Percentiles rank a stretch among this genome's conserved stretches.
Conservation (phyloP, 2,888 invertebrate species). For the Amitus sp. region DNA sequence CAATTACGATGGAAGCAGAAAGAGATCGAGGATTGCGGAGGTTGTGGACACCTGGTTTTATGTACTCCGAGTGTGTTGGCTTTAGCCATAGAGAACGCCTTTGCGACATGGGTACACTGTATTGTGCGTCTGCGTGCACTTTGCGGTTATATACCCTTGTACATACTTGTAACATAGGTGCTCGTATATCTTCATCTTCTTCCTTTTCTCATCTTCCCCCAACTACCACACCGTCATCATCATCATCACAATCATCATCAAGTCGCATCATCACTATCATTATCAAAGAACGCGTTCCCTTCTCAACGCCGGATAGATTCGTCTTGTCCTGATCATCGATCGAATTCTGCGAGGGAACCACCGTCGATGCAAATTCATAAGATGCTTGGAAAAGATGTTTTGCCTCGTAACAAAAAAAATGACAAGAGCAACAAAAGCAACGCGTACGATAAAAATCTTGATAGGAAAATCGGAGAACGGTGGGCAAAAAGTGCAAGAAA, state of each 20-base stretch:
- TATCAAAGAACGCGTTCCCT: slow-evolving; percentile 14
- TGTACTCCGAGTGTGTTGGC: neutral
- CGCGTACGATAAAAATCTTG: slow-evolving; percentile 13
- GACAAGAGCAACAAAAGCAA: too few species aligned
- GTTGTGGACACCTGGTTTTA: neutral
- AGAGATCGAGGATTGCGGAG: neutral
- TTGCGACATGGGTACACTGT: neutral
- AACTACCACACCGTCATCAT: slow-evolving; percentile 7
- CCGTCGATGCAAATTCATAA: slow-evolving; percentile 22
- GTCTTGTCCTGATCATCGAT: slow-evolving; percentile 35
- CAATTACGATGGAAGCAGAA: too few species aligned
- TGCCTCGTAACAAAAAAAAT: too few species aligned
- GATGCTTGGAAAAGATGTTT: slow-evolving; percentile 35
- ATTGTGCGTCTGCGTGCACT: neutral
- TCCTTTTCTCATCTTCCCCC: slow-evolving; percentile 4
- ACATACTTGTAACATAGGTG: slow-evolving; percentile 6
- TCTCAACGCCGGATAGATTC: slow-evolving; percentile 28
- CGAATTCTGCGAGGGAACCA: slow-evolving; percentile 22
- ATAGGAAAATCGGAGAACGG: slow-evolving; percentile 6
- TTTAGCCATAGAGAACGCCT: slow-evolving; percentile 4
- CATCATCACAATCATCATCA: slow-evolving; percentile 13
- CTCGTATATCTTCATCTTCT: slow-evolving; percentile 12
- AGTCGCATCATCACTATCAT: slow-evolving; percentile 33
- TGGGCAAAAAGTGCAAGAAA: too few species aligned
- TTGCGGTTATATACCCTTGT: slow-evolving; percentile 5